Conservation (phyloP, 2,797 vertebrate species). For the Sandelia bainsii region DNA sequence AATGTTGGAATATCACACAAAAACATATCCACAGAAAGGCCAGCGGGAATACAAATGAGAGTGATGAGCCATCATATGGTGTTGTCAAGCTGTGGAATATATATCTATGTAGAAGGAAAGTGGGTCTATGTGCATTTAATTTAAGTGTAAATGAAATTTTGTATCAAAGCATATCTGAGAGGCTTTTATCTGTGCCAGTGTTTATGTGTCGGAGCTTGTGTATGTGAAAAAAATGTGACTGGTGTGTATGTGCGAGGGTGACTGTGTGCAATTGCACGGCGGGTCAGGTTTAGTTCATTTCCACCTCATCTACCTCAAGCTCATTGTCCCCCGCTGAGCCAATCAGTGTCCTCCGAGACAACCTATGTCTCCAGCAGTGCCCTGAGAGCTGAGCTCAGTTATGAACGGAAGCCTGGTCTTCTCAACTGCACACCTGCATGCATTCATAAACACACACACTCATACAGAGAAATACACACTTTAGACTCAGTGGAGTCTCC, state of each 20-base stretch:
- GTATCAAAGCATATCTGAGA: slow-evolving; percentile 38
- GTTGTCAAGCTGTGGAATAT: slow-evolving; percentile 44
- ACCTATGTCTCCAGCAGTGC: slow-evolving; percentile 69
- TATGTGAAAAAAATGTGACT: not conserved
- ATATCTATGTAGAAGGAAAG: slow-evolving; percentile 45
- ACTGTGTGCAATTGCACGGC: slow-evolving; percentile 17
- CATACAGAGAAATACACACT: slow-evolving; percentile 19
- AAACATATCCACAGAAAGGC: slow-evolving; percentile 25
- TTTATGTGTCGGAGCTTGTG: slow-evolving; percentile 25
- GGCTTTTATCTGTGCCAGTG: slow-evolving; percentile 54
- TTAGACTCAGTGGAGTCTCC: slow-evolving; percentile 41
- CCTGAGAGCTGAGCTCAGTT: slow-evolving; percentile 57
- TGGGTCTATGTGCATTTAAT: slow-evolving; percentile 52
- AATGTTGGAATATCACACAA: slow-evolving; percentile 42
- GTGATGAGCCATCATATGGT: slow-evolving; percentile 42
- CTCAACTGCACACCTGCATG: slow-evolving; percentile 52
- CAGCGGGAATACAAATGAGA: slow-evolving; percentile 58
- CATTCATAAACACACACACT: slow-evolving; percentile 27
- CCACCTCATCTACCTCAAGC: slow-evolving; percentile 72
- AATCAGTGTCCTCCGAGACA: slow-evolving; percentile 77
- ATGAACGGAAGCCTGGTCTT: slow-evolving; percentile 54
- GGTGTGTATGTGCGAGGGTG: slow-evolving; percentile 18
- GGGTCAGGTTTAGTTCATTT: slow-evolving; percentile 77
- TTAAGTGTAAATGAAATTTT: slow-evolving; percentile 60
- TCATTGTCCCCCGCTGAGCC: slow-evolving; percentile 72